These are phyloP conservation scores for Sabatieria punctata DNA, from an alignment of 2,888 invertebrate species.

Conservation along the genomic window DNA sequence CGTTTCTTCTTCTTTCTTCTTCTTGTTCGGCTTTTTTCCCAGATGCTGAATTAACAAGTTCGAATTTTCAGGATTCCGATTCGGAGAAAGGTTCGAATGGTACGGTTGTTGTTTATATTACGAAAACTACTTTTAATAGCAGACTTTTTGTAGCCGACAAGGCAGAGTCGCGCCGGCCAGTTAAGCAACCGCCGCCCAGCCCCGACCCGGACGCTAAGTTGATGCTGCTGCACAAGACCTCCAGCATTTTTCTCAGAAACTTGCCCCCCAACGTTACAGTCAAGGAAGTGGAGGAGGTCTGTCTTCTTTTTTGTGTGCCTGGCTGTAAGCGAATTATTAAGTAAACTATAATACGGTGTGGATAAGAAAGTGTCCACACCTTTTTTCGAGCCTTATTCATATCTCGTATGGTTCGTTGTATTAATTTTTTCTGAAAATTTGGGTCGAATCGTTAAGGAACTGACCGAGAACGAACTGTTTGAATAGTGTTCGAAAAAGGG, in stretches of 20 bases:
- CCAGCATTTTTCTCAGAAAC: slow-evolving; percentile 87
- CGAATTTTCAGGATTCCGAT: too few species aligned
- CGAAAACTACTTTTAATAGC: too few species aligned
- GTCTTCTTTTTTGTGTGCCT: slow-evolving; percentile 25
- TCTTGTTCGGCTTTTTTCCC: too few species aligned
- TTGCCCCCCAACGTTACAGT: slow-evolving; percentile 87
- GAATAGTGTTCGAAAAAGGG: too few species aligned
- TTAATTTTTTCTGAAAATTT: too few species aligned
- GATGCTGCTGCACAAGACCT: slow-evolving; percentile 56
- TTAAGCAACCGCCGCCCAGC: background rate
- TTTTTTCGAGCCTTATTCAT: background rate
- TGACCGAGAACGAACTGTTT: too few species aligned
- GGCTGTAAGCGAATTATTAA: background rate
- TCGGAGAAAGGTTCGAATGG: too few species aligned
- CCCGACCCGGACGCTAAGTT: background rate
- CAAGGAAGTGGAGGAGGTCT: slow-evolving; percentile 82
- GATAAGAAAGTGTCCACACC: background rate
- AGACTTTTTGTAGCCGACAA: too few species aligned
- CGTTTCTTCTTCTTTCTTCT: too few species aligned
- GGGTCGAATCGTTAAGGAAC: too few species aligned
- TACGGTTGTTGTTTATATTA: too few species aligned
- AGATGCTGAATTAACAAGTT: too few species aligned
- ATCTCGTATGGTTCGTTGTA: background rate
- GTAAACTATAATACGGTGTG: background rate
- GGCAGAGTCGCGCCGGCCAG: slow-evolving; percentile 1